phyloP scores from a whole-genome alignment of 92 coral and sea anemone genomes.

The Porites cylindrica region DNA sequence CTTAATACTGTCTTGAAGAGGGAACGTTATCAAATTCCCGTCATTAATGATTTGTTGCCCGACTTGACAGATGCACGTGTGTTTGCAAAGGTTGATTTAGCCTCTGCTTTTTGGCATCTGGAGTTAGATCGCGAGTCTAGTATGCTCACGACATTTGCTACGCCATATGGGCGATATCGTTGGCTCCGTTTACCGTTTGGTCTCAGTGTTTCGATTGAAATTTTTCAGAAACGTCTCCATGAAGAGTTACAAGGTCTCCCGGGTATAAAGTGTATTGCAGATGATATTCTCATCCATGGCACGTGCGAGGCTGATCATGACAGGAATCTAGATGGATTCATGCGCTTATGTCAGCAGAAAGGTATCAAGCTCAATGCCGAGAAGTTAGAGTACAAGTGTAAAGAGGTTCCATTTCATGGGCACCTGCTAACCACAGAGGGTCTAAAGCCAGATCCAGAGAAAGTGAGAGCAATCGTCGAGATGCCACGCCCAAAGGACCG shows the following conservation, averaged over 20 bases:
- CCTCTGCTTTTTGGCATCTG: slow-evolving; percentile 44
- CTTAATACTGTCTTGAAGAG: no score
- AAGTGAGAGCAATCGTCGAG: slow-evolving; percentile 26
- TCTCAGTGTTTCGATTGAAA: slow-evolving; percentile 49
- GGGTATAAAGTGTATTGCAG: no score
- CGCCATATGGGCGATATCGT: no score
- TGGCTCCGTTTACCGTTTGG: slow-evolving; percentile 1
- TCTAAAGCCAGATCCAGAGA: slow-evolving; percentile 29
- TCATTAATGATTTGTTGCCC: no score
- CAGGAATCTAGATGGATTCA: slow-evolving; percentile 20
- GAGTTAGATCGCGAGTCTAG: neutral
- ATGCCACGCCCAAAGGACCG: slow-evolving; percentile 34
- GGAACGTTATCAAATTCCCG: no score
- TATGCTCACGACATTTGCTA: no score
- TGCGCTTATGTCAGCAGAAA: slow-evolving; percentile 36
- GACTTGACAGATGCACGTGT: slow-evolving; percentile 33
- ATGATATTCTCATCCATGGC: neutral
- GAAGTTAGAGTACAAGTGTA: slow-evolving; percentile 43
- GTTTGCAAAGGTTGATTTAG: neutral
- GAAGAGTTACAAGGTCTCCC: slow-evolving; percentile 3
- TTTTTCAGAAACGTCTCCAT: slow-evolving; percentile 48
- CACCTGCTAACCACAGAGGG: slow-evolving; percentile 57
- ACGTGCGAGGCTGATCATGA: slow-evolving; percentile 30
- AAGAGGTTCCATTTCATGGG: slow-evolving; percentile 55
- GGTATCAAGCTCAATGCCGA: slow-evolving; percentile 41